phyloP scores from a whole-genome alignment of 2,113 vertebrate species.

The Oryctolagus cuniculus region DNA sequence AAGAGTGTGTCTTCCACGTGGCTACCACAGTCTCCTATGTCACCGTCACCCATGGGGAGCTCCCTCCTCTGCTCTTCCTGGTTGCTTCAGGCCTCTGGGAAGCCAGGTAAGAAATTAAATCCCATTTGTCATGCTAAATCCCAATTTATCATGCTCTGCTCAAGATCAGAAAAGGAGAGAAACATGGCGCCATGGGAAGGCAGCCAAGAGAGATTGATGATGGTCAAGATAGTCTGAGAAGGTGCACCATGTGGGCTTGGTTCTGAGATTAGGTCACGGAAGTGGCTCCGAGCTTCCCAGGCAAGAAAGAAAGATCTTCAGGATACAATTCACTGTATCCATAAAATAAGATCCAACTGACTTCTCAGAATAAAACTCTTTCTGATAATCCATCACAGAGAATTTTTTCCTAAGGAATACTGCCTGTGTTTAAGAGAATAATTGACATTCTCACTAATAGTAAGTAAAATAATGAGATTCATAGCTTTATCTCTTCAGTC shows the following conservation, averaged over 20 bases:
- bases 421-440: not conserved
- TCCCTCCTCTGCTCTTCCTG: fast-evolving
- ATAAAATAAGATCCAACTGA: not conserved
- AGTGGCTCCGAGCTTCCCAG: not conserved
- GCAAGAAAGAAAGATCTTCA: not conserved
- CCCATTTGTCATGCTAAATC: no score
- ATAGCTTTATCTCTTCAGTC: not conserved
- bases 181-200: no score
- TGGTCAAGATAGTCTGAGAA: not conserved
- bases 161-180: not conserved
- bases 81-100: not conserved
- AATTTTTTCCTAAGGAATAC: not conserved
- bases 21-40: not conserved
- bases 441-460: not conserved
- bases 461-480: not conserved
- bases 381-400: not conserved
- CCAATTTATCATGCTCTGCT: not conserved
- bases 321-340: no score
- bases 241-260: fast-evolving
- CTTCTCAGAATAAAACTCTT: not conserved
- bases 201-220: not conserved
- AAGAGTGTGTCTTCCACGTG: not conserved
- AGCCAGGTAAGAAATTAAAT: not conserved
- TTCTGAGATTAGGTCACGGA: not conserved
- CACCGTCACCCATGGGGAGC: fast-evolving